Evolutionary conservation across 1,140 invertebrate genomes (phyloP), one percentile per base, ranked within the genome.

Genomic region (Hermetia illucens): DNA sequence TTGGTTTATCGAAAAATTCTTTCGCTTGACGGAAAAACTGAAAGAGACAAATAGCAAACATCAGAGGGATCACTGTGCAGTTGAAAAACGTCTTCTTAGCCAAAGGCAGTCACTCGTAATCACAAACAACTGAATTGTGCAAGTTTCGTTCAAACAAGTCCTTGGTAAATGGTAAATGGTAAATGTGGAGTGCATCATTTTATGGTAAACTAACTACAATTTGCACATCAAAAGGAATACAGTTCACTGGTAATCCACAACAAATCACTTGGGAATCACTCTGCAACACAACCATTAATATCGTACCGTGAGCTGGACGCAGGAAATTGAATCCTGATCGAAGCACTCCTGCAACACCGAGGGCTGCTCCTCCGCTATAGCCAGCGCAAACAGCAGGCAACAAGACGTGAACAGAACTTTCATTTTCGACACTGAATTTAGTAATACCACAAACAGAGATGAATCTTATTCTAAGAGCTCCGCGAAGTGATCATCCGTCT

Each of bases 241-340:
- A 33, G 16, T n/a, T n/a, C 29, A 30, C 29, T 30, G 29, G 29
- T 30, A 30, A 30, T 30, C 29, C 29, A 30, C n/a, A n/a, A 30
- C 13, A 30, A 12, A 33, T 18, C 18, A 29, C 20, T 32, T 49
- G 40, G 16, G 12, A n/a, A 9, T 21, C 36, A 37, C 36, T 34
- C 24, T 20, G 22, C 13, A 30, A 13, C 29, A 16, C 17, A 34
- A 18, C 4, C 12, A 34, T 18, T 34, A n/a, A n/a, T n/a, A n/a
- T n/a, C 63, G 56, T 55, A 66, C 63, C 51, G 68, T 63, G 45
- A 71, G 64, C 53, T 78, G 75, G 34, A 77, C 54, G 57, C 75
- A 78, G 36, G 71, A 70, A 38, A 78, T 75, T 39, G 74, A 76
- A 60, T 78, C 74, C 47, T 72, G 63, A 41, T 66, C 58, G 18